These are phyloP conservation scores for Pleuronectes platessa DNA, from an alignment of 2,113 vertebrate genomes.

Conservation along the genomic window DNA sequence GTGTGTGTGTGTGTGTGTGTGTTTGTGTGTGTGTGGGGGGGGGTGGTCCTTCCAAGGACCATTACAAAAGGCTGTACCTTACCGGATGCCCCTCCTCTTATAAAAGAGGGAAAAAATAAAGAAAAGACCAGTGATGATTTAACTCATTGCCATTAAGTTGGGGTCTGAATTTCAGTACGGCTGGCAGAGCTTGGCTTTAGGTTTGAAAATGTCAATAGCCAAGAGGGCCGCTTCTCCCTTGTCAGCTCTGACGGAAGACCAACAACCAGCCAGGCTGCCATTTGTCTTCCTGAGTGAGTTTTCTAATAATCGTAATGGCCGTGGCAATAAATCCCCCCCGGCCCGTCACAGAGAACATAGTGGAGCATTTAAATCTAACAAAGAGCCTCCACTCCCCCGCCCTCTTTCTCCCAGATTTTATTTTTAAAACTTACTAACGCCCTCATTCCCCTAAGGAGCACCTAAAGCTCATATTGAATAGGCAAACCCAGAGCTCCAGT, in stretches of 20 bases:
- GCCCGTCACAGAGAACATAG: constrained; percentile 73
- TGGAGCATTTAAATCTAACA: constrained; percentile 80
- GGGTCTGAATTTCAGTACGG: constrained; percentile 67
- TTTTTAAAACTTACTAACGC: constrained; percentile 65
- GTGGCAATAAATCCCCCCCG: constrained; percentile 73
- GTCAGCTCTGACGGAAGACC: constrained; percentile 75
- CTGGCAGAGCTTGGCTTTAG: constrained; percentile 67
- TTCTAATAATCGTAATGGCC: constrained; percentile 84
- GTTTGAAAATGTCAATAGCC: constrained; percentile 77
- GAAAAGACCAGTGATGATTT: constrained; percentile 61
- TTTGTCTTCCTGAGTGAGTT: constrained; percentile 82
- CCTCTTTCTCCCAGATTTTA: constrained; percentile 55
- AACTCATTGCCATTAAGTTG: constrained; percentile 65
- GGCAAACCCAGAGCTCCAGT: constrained; percentile 46
- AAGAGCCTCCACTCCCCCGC: constrained; percentile 48
- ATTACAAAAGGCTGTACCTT: constrained; percentile 36
- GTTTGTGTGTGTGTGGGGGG: background rate
- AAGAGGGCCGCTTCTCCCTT: constrained; percentile 69
- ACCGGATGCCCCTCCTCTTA: constrained; percentile 36
- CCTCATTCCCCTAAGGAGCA: constrained; percentile 55
- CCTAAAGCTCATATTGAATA: constrained; percentile 56
- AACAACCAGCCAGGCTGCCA: constrained; percentile 62
- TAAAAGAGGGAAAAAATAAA: constrained; percentile 21
- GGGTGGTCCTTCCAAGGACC: constrained; percentile 43
- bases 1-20: background rate